phyloP scores from a whole-genome alignment of 2,888 invertebrate species.

The Volucella zonaria region DNA sequence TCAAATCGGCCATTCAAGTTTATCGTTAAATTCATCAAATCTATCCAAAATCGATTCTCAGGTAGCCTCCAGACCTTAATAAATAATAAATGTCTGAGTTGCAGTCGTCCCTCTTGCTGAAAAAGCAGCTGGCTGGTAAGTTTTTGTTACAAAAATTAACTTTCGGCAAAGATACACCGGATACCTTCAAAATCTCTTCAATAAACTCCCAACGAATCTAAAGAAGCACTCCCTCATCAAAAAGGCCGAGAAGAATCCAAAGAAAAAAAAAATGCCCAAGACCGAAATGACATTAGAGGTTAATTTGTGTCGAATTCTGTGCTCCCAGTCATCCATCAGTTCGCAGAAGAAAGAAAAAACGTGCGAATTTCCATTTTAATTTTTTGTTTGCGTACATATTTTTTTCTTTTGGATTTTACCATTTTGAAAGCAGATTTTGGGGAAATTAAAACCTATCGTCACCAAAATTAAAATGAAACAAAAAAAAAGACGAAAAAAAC shows the following conservation, averaged over 20 bases:
- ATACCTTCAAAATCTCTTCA: background rate
- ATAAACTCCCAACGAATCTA: background rate
- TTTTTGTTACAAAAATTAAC: conserved; percentile 73
- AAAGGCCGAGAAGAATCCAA: conserved; percentile 19
- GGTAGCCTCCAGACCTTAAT: conserved; percentile 61
- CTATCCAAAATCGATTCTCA: conserved; percentile 67
- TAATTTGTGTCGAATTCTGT: conserved; percentile 52
- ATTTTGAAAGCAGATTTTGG: conserved; percentile 28
- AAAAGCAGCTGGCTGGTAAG: conserved; percentile 97
- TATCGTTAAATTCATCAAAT: conserved; percentile 47
- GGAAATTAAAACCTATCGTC: conserved; percentile 38
- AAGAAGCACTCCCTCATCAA: conserved; percentile 17
- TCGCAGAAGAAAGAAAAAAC: conserved; percentile 35
- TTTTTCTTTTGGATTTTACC: background rate
- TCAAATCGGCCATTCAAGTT: conserved; percentile 14
- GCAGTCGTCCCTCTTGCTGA: conserved; percentile 96
- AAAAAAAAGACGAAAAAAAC: conserved; percentile 6
- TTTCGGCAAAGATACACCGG: background rate
- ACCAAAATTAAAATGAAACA: conserved; percentile 4
- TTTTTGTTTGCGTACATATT: conserved; percentile 6
- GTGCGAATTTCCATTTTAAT: conserved; percentile 54
- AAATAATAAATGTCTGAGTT: conserved; percentile 91
- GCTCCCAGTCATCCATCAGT: conserved; percentile 22
- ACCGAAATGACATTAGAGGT: conserved; percentile 68
- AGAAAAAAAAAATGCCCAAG: conserved; percentile 50